Conservation (phyloP, 2,797 vertebrate genomes). For the Discoglossus pictus region DNA sequence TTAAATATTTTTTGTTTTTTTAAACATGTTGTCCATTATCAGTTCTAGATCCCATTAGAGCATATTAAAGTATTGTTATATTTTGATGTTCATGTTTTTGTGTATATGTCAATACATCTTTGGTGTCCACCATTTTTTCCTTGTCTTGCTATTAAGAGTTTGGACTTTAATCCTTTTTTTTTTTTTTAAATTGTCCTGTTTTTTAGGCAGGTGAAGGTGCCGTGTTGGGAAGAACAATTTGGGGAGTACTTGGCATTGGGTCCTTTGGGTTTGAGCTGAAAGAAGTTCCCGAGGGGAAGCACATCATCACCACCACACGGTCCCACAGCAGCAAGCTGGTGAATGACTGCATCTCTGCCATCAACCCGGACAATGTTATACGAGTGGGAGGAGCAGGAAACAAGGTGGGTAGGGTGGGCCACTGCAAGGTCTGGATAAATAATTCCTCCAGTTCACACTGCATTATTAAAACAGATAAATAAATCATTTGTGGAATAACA, state of each 20-base stretch:
- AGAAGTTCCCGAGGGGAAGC: slow-evolving; percentile 79
- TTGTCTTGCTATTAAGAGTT: neutral
- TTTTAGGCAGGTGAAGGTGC: slow-evolving; percentile 78
- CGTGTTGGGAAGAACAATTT: slow-evolving; percentile 87
- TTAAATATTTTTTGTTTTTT: no score
- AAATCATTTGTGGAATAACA: no score
- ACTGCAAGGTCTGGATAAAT: no score
- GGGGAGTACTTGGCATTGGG: slow-evolving; percentile 89
- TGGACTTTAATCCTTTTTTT: no score
- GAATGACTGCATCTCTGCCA: slow-evolving; percentile 83
- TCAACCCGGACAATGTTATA: slow-evolving; percentile 87
- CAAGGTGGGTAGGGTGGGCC: slow-evolving; percentile 74
- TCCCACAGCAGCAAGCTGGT: slow-evolving; percentile 92
- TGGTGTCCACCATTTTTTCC: no score
- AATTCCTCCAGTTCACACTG: no score
- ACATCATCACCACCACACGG: slow-evolving; percentile 87
- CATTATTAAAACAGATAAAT: no score
- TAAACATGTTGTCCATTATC: no score
- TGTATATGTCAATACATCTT: no score
- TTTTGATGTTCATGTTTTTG: no score
- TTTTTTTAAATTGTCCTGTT: neutral
- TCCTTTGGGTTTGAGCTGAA: slow-evolving; percentile 91
- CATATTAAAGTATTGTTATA: no score
- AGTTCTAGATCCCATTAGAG: no score
- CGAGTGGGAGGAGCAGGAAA: slow-evolving; percentile 95